Evolutionary conservation across 2,797 vertebrate genomes (phyloP), one percentile per base, ranked within the genome.

Genomic region (Leptodactylus fallax): DNA sequence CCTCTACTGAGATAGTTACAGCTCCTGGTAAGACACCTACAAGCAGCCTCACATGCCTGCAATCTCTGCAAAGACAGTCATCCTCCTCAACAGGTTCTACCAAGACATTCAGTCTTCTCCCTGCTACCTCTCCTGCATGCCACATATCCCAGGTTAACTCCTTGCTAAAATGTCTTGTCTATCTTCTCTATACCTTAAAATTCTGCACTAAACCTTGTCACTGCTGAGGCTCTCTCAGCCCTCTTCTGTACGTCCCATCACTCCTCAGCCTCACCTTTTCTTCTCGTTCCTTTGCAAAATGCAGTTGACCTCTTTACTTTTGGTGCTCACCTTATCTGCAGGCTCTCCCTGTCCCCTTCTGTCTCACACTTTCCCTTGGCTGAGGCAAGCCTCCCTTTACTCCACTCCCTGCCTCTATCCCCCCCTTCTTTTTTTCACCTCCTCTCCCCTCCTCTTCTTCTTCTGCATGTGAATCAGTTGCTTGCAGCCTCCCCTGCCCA

Each of bases 401-500:
- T 74, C 86, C 88, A 49, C 55, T 85, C 8, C 77, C 87, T 71
- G 0, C 61, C 45, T 23, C 63, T 85, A 89, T 49, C 23, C 83
- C 81, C 6, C 61, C 87, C 56, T 81, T 87, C 4, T 90, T 88
- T 89, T 17, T 87, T 19, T 88, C 88, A 61, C 90, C 91, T 87
- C 85, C 27, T 90, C 90, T 81, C 92, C 90, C 91, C 90, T 89
- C 92, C 84, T 85, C 69, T 63, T 69, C 87, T 87, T 79, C 60
- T 67, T 81, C 87, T 88, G 83, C 90, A 90, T 90, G 90, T 92
- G 90, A 90, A 90, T 86, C 90, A 74, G 85, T 90, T 87, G 88
- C 88, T 87, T 71, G 87, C 81, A 87, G 90, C 87, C 78, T 90
- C 77, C 90, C 87, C 91, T 87, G 91, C 85, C 92, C 92, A 94